Base-by-base conservation (phyloP, 1,140 invertebrate genomes). In the Dendroctonus ponderosae region DNA sequence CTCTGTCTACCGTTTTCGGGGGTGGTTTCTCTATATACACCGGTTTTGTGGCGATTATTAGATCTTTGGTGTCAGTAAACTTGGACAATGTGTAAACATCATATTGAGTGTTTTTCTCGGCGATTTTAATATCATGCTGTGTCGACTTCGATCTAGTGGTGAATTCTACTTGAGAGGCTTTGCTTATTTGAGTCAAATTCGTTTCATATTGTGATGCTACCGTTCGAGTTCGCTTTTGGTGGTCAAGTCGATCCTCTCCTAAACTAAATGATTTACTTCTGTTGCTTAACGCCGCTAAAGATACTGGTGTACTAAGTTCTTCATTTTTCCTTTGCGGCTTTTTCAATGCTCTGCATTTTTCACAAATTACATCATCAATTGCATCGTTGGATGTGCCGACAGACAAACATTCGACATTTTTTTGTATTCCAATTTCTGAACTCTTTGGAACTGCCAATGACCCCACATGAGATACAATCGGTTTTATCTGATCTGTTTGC, bases 371-470 rank as follows among this genome's bases (percentile, higher is more conserved):
- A 60, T 82, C 80, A 48, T 74, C 74, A 14, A 82, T 74, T 5
- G 75, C 80, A 60, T 81, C 76, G 39, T 83, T 79, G 5, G 82
- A 83, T 64, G 78, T 75, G 52, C 80, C 84, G 42, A 81, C 72
- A 52, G 79, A 79, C 46, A 76, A 74, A 5, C 75, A 76, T 53
- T 78, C 76, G 15, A 80, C 78, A 49, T 73, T 75, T 65, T 79
- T 80, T 56, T 76, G 77, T 44, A 79, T 72, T 50, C 70, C 76
- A 38, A 71, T 58, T 51, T 72, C 65, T 15, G 26, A 49, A 7
- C 49, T 52, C 48, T 68, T 77, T 3, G 80, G 80, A 42, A 80
- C 80, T 2, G 75, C 81, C 46, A 69, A 79, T 0, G 81, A 71
- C 1, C 82, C 79, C 7, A 79, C 77, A 66, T 81, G 79, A n/a